Percentiles rank a stretch among this genome's conserved stretches.
These are phyloP conservation scores for Plumapathes pennacea DNA, from an alignment of 92 coral and sea anemone species.

Conservation along the genomic window DNA sequence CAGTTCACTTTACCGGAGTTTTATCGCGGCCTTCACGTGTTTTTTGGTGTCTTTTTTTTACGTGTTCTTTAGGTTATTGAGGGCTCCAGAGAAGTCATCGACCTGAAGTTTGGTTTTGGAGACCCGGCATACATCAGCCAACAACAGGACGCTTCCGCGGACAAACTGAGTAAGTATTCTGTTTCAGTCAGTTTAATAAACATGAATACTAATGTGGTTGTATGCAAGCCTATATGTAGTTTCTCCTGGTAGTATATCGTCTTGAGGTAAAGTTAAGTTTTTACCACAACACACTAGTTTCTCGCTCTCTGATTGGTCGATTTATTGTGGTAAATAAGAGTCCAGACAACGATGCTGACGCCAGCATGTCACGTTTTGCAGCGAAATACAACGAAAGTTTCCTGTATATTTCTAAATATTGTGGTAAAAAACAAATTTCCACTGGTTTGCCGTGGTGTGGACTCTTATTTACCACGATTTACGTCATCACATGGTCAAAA, in stretches of 20 bases:
- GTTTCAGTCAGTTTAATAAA: not conserved
- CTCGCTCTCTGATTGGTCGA: not conserved
- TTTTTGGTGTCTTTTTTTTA: not conserved
- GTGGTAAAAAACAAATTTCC: too few species aligned
- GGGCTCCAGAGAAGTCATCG: conserved; percentile 88
- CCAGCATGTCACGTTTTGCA: too few species aligned
- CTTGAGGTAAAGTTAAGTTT: too few species aligned
- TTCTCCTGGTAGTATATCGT: too few species aligned
- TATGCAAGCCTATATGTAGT: not conserved
- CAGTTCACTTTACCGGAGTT: too few species aligned
- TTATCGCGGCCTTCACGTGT: too few species aligned
- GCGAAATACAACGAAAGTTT: too few species aligned
- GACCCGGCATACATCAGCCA: conserved; percentile 72
- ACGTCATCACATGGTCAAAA: too few species aligned
- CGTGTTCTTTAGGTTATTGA: conserved; percentile 73
- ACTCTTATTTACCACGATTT: too few species aligned
- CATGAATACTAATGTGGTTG: not conserved
- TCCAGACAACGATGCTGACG: too few species aligned
- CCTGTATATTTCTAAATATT: too few species aligned
- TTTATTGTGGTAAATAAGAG: not conserved
- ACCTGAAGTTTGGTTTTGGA: conserved; percentile 86
- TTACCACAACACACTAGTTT: not conserved
- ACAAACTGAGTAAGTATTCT: conserved; percentile 58
- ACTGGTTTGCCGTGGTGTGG: too few species aligned
- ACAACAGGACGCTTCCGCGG: conserved; percentile 66